phyloP scores from a whole-genome alignment of 2,797 vertebrate genomes.

The Sebastes vulpes region DNA sequence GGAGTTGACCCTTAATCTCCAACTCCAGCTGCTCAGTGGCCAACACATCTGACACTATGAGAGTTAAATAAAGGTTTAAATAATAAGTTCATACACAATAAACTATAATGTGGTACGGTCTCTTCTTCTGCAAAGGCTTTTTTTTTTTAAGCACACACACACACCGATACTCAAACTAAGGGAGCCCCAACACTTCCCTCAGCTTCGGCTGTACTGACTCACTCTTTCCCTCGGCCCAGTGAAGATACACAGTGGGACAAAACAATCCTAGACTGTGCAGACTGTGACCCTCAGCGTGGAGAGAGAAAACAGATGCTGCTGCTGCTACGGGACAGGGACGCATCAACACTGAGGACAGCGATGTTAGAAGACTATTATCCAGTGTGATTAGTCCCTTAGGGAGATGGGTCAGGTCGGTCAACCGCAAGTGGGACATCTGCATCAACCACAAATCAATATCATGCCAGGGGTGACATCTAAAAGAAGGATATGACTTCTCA shows the following conservation, averaged over 20 bases:
- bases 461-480: not conserved
- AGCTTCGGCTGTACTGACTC: conserved; percentile 32
- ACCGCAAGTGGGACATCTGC: conserved; percentile 11
- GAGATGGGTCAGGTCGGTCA: not conserved
- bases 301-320: conserved; percentile 54
- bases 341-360: not conserved
- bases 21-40: not conserved
- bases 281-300: conserved; percentile 12
- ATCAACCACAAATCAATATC: conserved; percentile 1
- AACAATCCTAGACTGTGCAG: conserved; percentile 11
- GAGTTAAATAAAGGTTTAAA: not conserved
- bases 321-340: not conserved
- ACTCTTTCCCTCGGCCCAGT: conserved; percentile 22
- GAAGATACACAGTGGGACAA: conserved; percentile 27
- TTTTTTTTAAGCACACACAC: not conserved
- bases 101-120: not conserved
- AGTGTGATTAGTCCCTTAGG: conserved; percentile 18
- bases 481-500: not conserved
- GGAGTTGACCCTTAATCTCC: not conserved
- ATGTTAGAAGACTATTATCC: conserved; percentile 13
- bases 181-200: not conserved
- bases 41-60: not conserved
- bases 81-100: not conserved
- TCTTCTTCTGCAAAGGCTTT: not conserved
- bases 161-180: not conserved